Evolutionary conservation across 1,140 invertebrate species (phyloP), one percentile per base, ranked within the genome.

Genomic region (Orius insidiosus): DNA sequence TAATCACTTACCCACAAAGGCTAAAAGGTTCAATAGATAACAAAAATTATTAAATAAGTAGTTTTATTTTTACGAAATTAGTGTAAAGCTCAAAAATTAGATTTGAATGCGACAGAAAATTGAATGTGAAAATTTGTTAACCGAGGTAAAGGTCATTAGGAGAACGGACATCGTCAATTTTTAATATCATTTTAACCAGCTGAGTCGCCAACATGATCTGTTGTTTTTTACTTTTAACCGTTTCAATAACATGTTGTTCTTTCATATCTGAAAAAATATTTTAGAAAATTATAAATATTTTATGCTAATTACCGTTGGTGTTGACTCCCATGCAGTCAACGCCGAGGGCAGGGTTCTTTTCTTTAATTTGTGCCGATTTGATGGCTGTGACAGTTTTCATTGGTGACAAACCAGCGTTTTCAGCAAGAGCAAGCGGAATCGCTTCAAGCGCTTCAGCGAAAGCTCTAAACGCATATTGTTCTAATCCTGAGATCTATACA

Each of bases 161-260:
- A 3, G 82, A 83, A 51, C 95, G 75, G 41, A 99, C 84, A 61
- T 99, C 96, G 65, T 99, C 96, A 49, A 99, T 99, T 67, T 98
- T 99, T 35, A 99, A 70, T 52, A 99, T 98, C 95, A 99, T 99
- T 64, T 96, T 95, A 5, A 98, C 93, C 16, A 99, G 70, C 60
- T 96, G 87, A 0, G 95, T 96, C 1, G 96, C 94, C 45, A 99
- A 67, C 15, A 93, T 68, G 14, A 99, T 87, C 67, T 99, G 96
- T 59, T 98, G 93, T 54, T 88, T 89, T 73, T 99, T 99, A 33
- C 89, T 90, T 58, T 86, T 83, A 13, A 99, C 67, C 0, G 95
- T 95, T 68, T 99, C 96, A 45, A 99, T 85, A 5, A 99, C 93
- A 61, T 94, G 84, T 64, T 96, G 84, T 30, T 70, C 71, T 62